These are phyloP conservation scores for Ariolimax columbianus DNA, from an alignment of 2,888 invertebrate species.

Conservation along the genomic window DNA sequence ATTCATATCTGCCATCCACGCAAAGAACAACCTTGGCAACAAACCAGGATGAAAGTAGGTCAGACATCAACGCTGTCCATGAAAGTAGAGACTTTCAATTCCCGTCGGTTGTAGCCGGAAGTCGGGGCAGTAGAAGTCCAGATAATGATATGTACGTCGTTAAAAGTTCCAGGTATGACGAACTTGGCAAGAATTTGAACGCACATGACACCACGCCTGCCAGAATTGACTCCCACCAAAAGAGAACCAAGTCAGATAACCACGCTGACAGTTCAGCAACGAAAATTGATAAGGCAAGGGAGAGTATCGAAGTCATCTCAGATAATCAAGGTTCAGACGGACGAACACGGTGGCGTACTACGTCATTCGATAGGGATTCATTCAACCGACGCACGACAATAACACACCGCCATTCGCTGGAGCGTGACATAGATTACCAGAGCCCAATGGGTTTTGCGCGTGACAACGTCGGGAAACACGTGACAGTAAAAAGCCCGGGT, in stretches of 20 bases:
- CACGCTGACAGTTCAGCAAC: conserved; percentile 16
- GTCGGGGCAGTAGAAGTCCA: background rate
- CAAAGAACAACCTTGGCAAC: background rate
- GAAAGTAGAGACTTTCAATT: conserved; percentile 46
- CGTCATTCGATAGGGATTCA: background rate
- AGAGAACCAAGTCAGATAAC: background rate
- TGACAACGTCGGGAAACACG: background rate
- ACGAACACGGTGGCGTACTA: background rate
- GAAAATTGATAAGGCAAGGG: conserved; percentile 41
- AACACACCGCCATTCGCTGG: background rate
- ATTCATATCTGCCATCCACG: background rate
- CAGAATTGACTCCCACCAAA: background rate
- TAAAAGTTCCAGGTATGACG: background rate
- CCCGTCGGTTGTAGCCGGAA: conserved; percentile 32
- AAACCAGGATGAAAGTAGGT: conserved; percentile 6
- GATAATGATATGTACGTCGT: background rate
- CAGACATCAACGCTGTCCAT: conserved; percentile 44
- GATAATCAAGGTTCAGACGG: background rate
- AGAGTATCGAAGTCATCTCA: conserved; percentile 46
- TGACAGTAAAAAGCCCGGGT: background rate
- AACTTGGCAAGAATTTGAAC: background rate
- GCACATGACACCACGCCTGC: background rate
- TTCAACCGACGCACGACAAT: background rate
- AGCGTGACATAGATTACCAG: background rate
- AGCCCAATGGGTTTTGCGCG: background rate